Evolutionary conservation across 2,797 vertebrate species (phyloP), one percentile per base, ranked within the genome.

Genomic region (Coregonus ussuriensis): DNA sequence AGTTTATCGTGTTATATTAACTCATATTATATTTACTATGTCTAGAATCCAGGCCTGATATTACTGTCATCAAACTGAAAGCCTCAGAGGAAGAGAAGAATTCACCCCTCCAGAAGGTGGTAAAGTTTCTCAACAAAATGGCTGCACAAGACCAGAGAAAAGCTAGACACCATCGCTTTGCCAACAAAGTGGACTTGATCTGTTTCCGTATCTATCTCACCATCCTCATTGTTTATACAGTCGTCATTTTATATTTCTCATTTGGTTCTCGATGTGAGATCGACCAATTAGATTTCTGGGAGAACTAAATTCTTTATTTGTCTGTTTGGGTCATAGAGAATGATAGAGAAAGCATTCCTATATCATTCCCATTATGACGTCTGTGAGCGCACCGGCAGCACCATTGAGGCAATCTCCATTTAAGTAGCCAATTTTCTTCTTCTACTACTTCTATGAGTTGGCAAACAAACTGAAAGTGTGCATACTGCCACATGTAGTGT

Each of bases 231-330:
- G 0, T 62, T 0, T 94, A 94, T 9, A 75, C 86, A 73, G 11
- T 6, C 16, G 6, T 3, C n/a, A 83, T 93, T 74, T 21, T 18
- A 29, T 13, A 0, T 25, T 52, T 92, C n/a, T 86, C 88, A 54
- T 11, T 47, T 6, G 1, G 25, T 0, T 35, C 90, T 1, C 0
- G 0, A 54, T 95, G 94, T 74, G 0, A 1, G 0, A 11, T 91
- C 11, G 31, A 94, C 72, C 89, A 93, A 70, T 86, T 93, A 54
- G 31, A 75, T 4, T 93, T 93, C 84, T 95, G 91, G 21, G 7
- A 53, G 5, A 1, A 37, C 37, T 69, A 31, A 69, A 35, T 31
- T 37, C 5, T 37, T 37, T 6, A 37, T 37, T 37, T 37, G 37
- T 31, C 31, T 31, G 31, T 31, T 31, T 31, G 31, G 37, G 37